Percentiles rank a stretch among this genome's conserved stretches.
Evolutionary conservation across 2,113 vertebrate species (phyloP).

Genomic region (Passer domesticus): DNA sequence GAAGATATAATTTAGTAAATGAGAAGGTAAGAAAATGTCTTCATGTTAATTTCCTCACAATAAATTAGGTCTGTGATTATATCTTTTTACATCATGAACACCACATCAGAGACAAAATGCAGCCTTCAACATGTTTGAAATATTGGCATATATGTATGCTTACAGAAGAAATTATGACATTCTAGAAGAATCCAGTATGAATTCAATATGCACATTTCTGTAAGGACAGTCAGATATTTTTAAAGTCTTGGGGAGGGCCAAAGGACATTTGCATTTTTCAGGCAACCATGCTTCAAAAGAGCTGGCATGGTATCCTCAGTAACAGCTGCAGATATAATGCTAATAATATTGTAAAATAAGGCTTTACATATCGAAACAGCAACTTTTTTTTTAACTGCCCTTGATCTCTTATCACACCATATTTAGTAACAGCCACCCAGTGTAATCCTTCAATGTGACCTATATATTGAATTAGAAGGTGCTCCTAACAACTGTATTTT

Average conservation of each 20-base stretch:
- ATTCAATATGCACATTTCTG: neutral
- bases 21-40: neutral
- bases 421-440: slow-evolving; percentile 1
- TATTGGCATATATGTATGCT: neutral
- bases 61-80: neutral
- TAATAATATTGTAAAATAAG: slow-evolving; percentile 26
- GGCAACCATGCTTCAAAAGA: neutral
- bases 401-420: slow-evolving; percentile 1
- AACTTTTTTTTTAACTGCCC: neutral
- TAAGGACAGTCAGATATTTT: neutral
- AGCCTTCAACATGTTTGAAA: neutral
- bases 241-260: neutral
- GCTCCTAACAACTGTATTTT: neutral
- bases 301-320: neutral
- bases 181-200: neutral
- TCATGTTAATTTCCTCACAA: neutral
- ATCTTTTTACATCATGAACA: neutral
- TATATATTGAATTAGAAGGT: slow-evolving; percentile 3
- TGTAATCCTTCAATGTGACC: neutral
- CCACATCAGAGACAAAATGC: neutral
- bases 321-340: slow-evolving; percentile 8
- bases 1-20: neutral
- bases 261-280: neutral
- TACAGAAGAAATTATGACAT: neutral
- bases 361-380: neutral